Conservation (phyloP, 2,888 invertebrate genomes). For the Drosophila quinaria region DNA sequence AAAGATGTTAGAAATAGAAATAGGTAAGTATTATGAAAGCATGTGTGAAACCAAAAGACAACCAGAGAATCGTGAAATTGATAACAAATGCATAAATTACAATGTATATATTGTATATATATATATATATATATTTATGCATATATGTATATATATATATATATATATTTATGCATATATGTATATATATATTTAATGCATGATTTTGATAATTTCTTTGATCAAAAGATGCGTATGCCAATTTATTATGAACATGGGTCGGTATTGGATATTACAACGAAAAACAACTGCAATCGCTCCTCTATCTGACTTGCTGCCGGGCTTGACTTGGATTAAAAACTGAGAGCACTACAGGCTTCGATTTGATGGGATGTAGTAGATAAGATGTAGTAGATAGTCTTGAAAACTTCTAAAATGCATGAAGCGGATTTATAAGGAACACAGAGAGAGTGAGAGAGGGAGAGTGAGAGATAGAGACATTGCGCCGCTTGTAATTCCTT, state of each 20-base stretch:
- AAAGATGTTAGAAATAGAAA: conserved; percentile 4
- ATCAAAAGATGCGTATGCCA: conserved; percentile 43
- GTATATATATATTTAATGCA: conserved; percentile 12
- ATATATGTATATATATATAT: neutral
- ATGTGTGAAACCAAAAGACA: neutral
- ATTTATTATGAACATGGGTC: conserved; percentile 47
- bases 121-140: conserved; percentile 2
- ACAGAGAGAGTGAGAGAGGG: neutral
- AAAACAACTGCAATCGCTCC: conserved; percentile 25
- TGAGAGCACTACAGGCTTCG: conserved; percentile 1
- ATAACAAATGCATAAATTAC: conserved; percentile 5
- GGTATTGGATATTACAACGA: conserved; percentile 38
- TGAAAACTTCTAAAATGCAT: conserved; percentile 31
- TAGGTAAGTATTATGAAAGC: neutral
- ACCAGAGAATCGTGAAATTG: conserved; percentile 23
- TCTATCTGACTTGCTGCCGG: conserved; percentile 34
- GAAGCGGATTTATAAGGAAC: conserved; percentile 3
- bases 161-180: conserved; percentile 5
- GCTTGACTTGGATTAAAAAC: conserved; percentile 25
- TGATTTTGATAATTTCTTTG: conserved; percentile 20
- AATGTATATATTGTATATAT: neutral
- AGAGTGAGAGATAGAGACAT: neutral
- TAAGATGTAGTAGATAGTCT: conserved; percentile 13
- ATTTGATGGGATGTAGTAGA: conserved; percentile 6
- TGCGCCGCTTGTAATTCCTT: conserved; percentile 17